These are phyloP conservation scores for Cloeon dipterum DNA, from an alignment of 2,888 invertebrate genomes.

Conservation along the genomic window DNA sequence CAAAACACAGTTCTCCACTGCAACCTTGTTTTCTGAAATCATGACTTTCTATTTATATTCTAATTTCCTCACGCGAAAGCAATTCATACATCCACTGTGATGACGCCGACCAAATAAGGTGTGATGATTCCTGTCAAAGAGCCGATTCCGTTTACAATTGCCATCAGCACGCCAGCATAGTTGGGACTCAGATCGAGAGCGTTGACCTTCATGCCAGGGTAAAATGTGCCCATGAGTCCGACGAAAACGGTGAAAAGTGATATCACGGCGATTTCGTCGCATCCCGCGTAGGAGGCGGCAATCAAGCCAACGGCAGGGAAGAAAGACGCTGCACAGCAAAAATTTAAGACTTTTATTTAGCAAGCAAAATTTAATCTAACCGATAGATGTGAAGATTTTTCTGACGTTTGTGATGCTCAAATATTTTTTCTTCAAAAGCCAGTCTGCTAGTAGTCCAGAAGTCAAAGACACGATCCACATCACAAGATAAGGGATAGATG, in stretches of 20 bases:
- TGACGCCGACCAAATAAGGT: conserved; percentile 37
- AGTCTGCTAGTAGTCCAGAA: conserved; percentile 44
- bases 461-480: conserved; percentile 40
- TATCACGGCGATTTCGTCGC: conserved; percentile 32
- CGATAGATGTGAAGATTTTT: conserved; percentile 42
- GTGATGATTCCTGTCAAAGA: conserved; percentile 46
- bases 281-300: conserved; percentile 42
- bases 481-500: conserved; percentile 36
- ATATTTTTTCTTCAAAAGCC: conserved; percentile 31
- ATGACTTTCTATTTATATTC: neutral
- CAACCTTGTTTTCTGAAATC: conserved; percentile 14
- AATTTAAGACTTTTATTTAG: no score
- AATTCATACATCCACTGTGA: conserved; percentile 36
- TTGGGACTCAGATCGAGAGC: conserved; percentile 40
- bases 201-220: conserved; percentile 46
- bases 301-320: conserved; percentile 43
- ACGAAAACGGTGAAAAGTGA: conserved; percentile 38
- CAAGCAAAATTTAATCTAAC: no score
- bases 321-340: conserved; percentile 41
- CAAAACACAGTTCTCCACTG: conserved; percentile 65
- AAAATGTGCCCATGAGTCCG: conserved; percentile 46
- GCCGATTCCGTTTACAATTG: conserved; percentile 44
- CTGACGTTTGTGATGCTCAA: conserved; percentile 30
- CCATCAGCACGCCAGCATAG: conserved; percentile 42
- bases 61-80: neutral